Evolutionary conservation across 2,888 invertebrate species (phyloP).

Genomic region (Acronicta leporina): DNA sequence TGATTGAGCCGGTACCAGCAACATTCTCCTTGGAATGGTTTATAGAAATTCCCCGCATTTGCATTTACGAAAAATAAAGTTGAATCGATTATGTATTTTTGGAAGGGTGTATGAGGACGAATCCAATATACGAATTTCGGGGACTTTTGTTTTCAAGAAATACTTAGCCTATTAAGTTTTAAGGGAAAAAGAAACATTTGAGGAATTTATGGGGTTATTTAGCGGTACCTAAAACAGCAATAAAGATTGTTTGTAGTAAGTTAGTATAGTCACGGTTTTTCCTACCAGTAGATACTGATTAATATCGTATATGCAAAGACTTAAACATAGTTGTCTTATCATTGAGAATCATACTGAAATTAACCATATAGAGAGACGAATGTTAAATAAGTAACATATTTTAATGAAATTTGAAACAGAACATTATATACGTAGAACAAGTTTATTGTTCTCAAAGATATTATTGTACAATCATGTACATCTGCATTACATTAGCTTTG

Average conservation of each 20-base stretch:
- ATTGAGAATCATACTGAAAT: neutral
- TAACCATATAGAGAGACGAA: neutral
- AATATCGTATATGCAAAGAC: neutral
- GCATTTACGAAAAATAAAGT: conserved; percentile 63
- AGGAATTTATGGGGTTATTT: conserved; percentile 20
- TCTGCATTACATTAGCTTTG: conserved; percentile 31
- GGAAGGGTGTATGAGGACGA: conserved; percentile 12
- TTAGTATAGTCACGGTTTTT: neutral
- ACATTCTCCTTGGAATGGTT: conserved; percentile 64
- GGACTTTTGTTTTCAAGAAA: conserved; percentile 2
- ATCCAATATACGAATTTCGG: neutral
- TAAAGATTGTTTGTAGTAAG: neutral
- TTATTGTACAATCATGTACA: conserved; percentile 38
- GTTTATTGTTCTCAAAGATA: conserved; percentile 35
- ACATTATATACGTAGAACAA: conserved; percentile 2
- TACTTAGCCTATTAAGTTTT: conserved; percentile 5
- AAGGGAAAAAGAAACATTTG: neutral
- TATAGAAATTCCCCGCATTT: conserved; percentile 63
- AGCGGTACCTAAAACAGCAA: neutral
- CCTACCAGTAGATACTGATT: neutral
- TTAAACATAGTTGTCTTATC: too few relatives aligned
- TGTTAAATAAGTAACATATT: conserved; percentile 1
- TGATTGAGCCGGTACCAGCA: conserved; percentile 72
- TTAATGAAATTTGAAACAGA: conserved; percentile 11
- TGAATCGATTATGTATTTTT: conserved; percentile 58